Evolutionary conservation across 2,888 invertebrate species (phyloP).

Genomic region (Galerucella pusilla): DNA sequence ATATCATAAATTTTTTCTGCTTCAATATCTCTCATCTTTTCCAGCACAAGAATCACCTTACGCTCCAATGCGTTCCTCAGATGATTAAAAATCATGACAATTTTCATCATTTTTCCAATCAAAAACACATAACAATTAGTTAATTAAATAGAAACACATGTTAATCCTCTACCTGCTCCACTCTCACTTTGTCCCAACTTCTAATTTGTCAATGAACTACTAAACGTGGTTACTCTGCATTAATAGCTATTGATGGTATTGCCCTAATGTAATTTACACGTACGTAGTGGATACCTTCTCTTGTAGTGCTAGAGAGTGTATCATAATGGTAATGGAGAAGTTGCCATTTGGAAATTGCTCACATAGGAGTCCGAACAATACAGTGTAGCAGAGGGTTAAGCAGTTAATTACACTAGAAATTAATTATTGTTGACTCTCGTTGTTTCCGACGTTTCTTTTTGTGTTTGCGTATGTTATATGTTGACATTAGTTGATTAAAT

Average conservation of each 20-base stretch:
- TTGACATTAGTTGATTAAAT: no score
- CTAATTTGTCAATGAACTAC: conserved; percentile 2
- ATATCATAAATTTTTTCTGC: no score
- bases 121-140: no score
- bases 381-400: conserved; percentile 59
- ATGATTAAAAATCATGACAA: no score
- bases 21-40: no score
- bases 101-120: no score
- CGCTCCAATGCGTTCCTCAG: no score
- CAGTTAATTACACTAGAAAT: conserved; percentile 61
- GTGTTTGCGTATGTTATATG: not conserved
- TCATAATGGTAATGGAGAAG: conserved; percentile 43
- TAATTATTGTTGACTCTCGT: conserved; percentile 59
- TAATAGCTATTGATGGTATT: conserved; percentile 8
- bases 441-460: conserved; percentile 47
- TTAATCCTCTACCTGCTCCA: not conserved
- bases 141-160: no score
- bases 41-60: no score
- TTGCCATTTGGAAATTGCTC: conserved; percentile 55
- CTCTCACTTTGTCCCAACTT: not conserved
- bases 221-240: not conserved
- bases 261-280: conserved; percentile 10
- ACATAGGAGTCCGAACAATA: conserved; percentile 55
- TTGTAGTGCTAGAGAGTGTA: conserved; percentile 29
- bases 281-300: conserved; percentile 19